Conservation (phyloP, 1,140 invertebrate species). For the Zaprionus africanus region DNA sequence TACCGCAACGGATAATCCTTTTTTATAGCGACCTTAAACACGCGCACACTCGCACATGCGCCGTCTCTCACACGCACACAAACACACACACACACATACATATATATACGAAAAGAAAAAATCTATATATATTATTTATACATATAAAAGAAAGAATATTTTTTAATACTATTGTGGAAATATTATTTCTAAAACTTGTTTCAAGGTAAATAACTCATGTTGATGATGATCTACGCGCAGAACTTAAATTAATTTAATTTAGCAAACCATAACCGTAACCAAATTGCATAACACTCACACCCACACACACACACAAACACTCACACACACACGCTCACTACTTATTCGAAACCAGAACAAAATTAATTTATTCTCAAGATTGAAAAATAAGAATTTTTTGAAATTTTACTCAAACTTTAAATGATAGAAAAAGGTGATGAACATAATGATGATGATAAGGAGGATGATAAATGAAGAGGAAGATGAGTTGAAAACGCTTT, state of each 20-base stretch:
- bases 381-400: constrained; percentile 39
- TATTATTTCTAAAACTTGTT: constrained; percentile 67
- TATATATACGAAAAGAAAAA: constrained; percentile 31
- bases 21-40: constrained; percentile 61
- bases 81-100: constrained; percentile 18
- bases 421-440: constrained; percentile 3
- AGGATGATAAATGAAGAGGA: constrained; percentile 14
- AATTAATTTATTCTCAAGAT: constrained; percentile 71
- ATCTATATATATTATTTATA: constrained; percentile 66
- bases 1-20: constrained; percentile 30
- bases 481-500: constrained; percentile 50
- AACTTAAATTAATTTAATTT: constrained; percentile 76
- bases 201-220: constrained; percentile 60
- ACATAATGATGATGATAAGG: background rate
- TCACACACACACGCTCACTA: constrained; percentile 22
- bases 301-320: constrained; percentile 16
- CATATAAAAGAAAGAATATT: constrained; percentile 67
- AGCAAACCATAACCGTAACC: constrained; percentile 30
- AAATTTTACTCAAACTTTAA: constrained; percentile 53
- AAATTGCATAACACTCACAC: constrained; percentile 23
- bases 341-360: constrained; percentile 61
- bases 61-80: constrained; percentile 38
- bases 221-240: constrained; percentile 64
- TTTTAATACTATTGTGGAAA: constrained; percentile 67
- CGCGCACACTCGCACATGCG: constrained; percentile 45